These are phyloP conservation scores for Catharus fuscescens DNA, from an alignment of 2,113 vertebrate genomes.

Conservation along the genomic window DNA sequence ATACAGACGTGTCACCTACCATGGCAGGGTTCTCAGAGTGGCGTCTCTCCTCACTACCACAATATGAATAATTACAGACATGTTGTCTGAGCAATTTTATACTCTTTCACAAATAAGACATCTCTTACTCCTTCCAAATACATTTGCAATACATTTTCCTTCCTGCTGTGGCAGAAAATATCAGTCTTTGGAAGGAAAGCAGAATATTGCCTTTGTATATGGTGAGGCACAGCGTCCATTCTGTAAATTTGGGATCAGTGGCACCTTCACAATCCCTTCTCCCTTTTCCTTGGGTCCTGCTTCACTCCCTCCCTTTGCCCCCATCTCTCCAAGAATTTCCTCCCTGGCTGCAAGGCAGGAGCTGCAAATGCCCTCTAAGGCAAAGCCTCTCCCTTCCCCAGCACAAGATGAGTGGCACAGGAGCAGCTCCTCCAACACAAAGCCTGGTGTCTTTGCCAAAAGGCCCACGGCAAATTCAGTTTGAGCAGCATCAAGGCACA, in stretches of 20 bases:
- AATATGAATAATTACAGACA: neutral
- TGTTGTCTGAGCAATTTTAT: neutral
- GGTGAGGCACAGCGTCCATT: neutral
- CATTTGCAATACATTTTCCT: neutral
- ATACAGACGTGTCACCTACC: neutral
- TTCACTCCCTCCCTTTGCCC: neutral
- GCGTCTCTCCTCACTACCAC: neutral
- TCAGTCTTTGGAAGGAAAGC: neutral
- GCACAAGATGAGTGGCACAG: neutral
- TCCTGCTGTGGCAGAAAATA: neutral
- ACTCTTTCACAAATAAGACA: neutral
- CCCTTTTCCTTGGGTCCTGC: neutral
- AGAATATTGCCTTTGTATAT: neutral
- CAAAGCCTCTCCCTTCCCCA: neutral
- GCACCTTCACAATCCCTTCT: neutral
- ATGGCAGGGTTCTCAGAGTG: neutral
- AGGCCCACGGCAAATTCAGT: neutral
- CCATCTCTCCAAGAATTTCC: accelerated
- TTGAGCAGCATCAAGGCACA: neutral
- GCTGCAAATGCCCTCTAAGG: accelerated
- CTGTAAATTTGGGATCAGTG: neutral
- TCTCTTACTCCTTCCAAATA: neutral
- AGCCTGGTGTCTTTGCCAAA: neutral
- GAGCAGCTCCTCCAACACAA: neutral
- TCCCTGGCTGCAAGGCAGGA: neutral